A percentile compares a stretch with the other conserved stretches of the same genome.
Evolutionary conservation across 2,797 vertebrate genomes (phyloP).

Genomic region (Antennarius maculatus): DNA sequence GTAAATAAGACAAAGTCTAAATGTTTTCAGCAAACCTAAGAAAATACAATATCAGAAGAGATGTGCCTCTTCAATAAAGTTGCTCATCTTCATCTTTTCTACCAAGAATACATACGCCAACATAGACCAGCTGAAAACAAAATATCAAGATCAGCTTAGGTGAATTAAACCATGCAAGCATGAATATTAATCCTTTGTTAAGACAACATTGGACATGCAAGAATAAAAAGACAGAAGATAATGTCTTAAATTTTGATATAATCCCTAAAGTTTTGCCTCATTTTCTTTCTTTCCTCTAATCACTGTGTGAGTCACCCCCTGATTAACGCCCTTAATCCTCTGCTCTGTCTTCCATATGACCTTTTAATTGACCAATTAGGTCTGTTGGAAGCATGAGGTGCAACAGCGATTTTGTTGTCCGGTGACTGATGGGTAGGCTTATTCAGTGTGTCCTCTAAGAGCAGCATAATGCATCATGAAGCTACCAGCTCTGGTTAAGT

Average conservation of each 20-base stretch:
- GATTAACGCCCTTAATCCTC: constrained; percentile 26
- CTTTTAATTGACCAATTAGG: constrained; percentile 37
- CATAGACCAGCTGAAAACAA: not conserved
- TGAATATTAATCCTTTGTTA: constrained; percentile 6
- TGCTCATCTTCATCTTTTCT: constrained; percentile 2
- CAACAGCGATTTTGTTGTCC: constrained; percentile 9
- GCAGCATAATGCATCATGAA: constrained; percentile 27
- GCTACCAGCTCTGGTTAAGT: constrained; percentile 20
- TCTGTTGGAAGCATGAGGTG: constrained; percentile 23
- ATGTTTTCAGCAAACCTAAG: constrained; percentile 27
- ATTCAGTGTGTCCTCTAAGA: constrained; percentile 30
- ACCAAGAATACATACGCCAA: not conserved
- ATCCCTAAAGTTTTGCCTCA: too few relatives aligned
- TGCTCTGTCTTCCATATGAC: not conserved
- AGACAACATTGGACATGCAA: not conserved
- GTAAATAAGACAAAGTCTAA: not conserved
- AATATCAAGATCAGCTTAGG: not conserved
- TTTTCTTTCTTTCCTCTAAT: constrained; percentile 17
- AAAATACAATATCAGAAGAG: constrained; percentile 21
- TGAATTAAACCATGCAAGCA: not conserved
- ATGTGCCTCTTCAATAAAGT: constrained; percentile 3
- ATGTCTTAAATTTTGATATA: constrained; percentile 4
- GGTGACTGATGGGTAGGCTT: not conserved
- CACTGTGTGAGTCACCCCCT: constrained; percentile 30
- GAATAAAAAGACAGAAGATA: not conserved